Evolutionary conservation across 2,797 vertebrate species (phyloP), one percentile per base, ranked within the genome.

Genomic region (Sylvia borin): DNA sequence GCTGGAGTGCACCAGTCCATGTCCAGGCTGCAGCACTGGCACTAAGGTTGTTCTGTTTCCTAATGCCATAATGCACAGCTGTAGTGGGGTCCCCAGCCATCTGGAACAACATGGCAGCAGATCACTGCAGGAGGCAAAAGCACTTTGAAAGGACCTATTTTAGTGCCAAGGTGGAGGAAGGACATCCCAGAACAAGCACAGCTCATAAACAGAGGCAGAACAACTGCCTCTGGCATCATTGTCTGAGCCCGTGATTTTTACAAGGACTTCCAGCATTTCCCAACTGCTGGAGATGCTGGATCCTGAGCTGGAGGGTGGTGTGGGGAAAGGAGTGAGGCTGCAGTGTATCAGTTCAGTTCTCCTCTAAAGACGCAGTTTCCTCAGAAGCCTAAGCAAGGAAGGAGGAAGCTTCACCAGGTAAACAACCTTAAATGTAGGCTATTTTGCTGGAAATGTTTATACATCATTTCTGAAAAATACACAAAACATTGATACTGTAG

Each of bases 161-260:
- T 82, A 84, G 88, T 77, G 93, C 67, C 74, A 91, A 89, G 90
- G 93, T 94, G 80, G 88, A 83, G 77, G 68, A 95, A 96, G 94
- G 95, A 38, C 89, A 68, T 83, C 67, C 48, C 54, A 71, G 68
- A 54, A 74, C 55, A 57, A 88, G 85, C 47, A 29, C 38, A 38
- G 57, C 40, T 81, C 24, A 2, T 43, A 32, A 84, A 66, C 79
- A 84, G 68, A 84, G 70, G 73, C 53, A 57, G 50, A 68, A 73
- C 82, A 76, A 45, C 38, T 45, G 88, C 93, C 74, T 95, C 88
- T 71, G 67, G 91, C 73, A 27, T 45, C 45, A 47, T 68, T 82
- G 60, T 84, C 58, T 86, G 45, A 80, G 48, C 48, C 76, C 0
- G 1, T 86, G 88, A 61, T 85, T 95, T 93, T 92, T 32, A 42